Evolutionary conservation across 2,113 vertebrate species (phyloP).

Genomic region (Vombatus ursinus): DNA sequence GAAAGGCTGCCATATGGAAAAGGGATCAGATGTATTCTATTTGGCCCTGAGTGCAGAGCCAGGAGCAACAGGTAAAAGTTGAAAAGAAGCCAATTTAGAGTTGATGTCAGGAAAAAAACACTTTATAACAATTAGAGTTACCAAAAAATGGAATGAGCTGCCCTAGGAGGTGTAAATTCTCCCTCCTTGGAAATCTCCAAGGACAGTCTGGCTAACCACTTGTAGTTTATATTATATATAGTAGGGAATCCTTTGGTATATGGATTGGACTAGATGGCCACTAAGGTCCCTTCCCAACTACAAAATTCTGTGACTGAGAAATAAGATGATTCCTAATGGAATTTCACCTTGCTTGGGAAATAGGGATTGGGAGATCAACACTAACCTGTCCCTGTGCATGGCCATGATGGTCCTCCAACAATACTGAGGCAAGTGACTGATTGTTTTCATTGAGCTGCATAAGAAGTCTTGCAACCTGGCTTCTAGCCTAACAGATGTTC

Average conservation of each 20-base stretch:
- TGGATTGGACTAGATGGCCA: neutral
- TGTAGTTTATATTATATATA: neutral
- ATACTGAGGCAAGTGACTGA: neutral
- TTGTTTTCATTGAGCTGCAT: neutral
- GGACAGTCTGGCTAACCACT: neutral
- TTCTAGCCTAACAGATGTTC: slow-evolving; percentile 40
- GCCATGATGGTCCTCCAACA: neutral
- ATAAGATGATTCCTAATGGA: neutral
- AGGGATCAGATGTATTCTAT: neutral
- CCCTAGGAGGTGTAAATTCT: neutral
- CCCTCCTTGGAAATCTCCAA: neutral
- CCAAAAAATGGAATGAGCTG: neutral
- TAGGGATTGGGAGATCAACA: neutral
- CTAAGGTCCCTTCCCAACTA: neutral
- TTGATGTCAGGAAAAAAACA: neutral
- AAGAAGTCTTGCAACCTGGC: neutral
- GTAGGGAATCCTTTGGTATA: neutral
- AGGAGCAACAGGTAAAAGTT: neutral
- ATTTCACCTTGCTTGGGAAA: neutral
- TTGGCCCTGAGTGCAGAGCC: neutral
- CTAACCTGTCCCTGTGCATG: neutral
- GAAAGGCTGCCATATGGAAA: neutral
- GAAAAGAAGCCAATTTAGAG: neutral
- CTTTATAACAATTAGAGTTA: neutral
- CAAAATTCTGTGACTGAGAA: neutral